These are phyloP conservation scores for Drosophila funebris DNA, from an alignment of 1,140 invertebrate species.

Conservation along the genomic window DNA sequence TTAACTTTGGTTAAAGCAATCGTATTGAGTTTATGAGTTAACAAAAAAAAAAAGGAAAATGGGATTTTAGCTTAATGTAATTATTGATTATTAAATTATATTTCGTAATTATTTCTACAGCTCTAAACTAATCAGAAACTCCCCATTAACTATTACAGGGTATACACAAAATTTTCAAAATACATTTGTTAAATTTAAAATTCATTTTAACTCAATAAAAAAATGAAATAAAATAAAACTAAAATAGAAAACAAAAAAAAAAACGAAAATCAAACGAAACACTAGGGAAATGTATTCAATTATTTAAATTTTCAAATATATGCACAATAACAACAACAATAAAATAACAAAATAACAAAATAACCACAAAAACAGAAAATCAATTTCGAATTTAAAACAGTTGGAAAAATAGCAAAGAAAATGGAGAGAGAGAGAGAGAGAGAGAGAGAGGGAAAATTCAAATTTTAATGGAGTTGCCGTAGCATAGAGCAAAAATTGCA, in stretches of 20 bases:
- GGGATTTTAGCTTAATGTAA: too few species aligned
- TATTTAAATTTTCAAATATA: slow-evolving; percentile 29
- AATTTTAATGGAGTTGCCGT: slow-evolving; percentile 36
- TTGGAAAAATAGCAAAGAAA: background rate
- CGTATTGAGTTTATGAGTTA: too few species aligned
- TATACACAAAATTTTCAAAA: too few species aligned
- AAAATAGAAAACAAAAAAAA: background rate
- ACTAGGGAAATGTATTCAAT: slow-evolving; percentile 10
- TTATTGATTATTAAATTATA: too few species aligned
- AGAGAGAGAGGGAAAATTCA: background rate
- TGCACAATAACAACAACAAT: background rate
- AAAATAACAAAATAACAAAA: background rate
- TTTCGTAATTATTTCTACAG: too few species aligned
- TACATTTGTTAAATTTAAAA: background rate
- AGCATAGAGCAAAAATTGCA: slow-evolving; percentile 20
- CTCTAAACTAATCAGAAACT: too few species aligned
- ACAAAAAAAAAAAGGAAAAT: too few species aligned
- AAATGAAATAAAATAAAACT: background rate
- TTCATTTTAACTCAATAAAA: slow-evolving; percentile 4
- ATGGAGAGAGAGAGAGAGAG: background rate
- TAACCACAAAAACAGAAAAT: slow-evolving; percentile 23
- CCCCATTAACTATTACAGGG: too few species aligned
- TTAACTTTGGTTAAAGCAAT: too few species aligned
- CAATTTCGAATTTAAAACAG: slow-evolving; percentile 48
- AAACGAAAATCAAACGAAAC: slow-evolving; percentile 20